Evolutionary conservation across 2,888 invertebrate genomes (phyloP).

Genomic region (Cacoxenus indagator): DNA sequence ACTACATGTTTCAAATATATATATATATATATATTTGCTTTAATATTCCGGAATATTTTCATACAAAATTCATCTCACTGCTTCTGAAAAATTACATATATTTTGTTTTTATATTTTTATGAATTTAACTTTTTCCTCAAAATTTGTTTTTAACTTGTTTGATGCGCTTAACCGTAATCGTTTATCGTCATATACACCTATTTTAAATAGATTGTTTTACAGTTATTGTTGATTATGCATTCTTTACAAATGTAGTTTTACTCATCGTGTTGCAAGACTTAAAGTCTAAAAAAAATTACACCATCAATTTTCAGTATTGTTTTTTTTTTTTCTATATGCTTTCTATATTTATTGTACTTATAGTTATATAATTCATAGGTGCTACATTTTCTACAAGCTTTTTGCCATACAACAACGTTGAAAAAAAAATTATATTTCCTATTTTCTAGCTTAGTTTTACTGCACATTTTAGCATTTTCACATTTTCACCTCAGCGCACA

Average conservation of each 20-base stretch:
- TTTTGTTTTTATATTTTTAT: neutral
- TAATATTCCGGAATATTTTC: too few relatives aligned
- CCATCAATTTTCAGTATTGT: neutral
- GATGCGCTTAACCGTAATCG: too few relatives aligned
- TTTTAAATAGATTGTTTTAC: neutral
- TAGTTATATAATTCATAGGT: neutral
- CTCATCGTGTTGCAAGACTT: neutral
- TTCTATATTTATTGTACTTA: neutral
- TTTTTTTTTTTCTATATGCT: neutral
- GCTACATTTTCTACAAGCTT: neutral
- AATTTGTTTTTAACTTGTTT: neutral
- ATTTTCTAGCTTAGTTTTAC: neutral
- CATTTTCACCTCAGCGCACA: neutral
- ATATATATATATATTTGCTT: conserved; percentile 21
- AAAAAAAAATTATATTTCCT: neutral
- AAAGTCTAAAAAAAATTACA: neutral
- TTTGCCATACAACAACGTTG: neutral
- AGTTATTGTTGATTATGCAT: conserved; percentile 1
- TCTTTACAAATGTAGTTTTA: neutral
- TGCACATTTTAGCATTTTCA: neutral
- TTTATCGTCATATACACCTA: conserved; percentile 5
- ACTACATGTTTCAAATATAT: conserved; percentile 27
- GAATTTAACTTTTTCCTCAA: neutral
- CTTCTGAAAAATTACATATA: neutral
- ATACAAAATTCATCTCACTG: neutral